These are phyloP conservation scores for Lanistes nyassanus DNA, from an alignment of 1,140 invertebrate genomes.

Conservation along the genomic window DNA sequence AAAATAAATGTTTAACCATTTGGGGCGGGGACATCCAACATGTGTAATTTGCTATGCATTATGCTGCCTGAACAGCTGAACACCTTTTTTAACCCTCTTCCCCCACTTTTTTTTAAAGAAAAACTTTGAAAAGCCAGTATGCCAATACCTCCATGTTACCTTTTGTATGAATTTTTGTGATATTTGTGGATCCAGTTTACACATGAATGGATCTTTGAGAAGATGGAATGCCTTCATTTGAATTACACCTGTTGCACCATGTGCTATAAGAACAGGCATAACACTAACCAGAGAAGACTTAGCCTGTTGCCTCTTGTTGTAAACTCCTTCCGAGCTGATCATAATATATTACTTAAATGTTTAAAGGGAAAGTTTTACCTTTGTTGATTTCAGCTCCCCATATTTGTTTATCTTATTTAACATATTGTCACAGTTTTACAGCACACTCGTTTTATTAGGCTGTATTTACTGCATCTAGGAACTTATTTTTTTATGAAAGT, in stretches of 20 bases:
- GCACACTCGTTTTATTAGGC: neutral
- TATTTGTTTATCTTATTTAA: neutral
- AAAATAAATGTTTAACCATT: no score
- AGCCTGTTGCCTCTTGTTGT: neutral
- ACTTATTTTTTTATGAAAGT: neutral
- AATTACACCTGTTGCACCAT: no score
- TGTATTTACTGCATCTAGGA: neutral
- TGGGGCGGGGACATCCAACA: no score
- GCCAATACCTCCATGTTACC: slow-evolving; percentile 10
- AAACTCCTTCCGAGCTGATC: neutral
- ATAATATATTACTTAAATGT: slow-evolving; percentile 6
- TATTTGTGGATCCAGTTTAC: slow-evolving; percentile 19
- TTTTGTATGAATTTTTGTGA: slow-evolving; percentile 9
- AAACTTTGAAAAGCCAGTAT: slow-evolving; percentile 8
- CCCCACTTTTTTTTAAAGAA: neutral
- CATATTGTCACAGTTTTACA: no score
- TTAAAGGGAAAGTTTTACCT: neutral
- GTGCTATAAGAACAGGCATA: neutral
- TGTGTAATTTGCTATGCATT: slow-evolving; percentile 18
- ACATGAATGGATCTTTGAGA: slow-evolving; percentile 6
- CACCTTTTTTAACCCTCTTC: neutral
- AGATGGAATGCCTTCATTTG: slow-evolving; percentile 1
- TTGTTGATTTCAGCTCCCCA: neutral
- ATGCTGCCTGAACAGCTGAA: neutral
- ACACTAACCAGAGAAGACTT: neutral